Conservation (phyloP, 2,888 invertebrate genomes). For the Lottia scabra region DNA sequence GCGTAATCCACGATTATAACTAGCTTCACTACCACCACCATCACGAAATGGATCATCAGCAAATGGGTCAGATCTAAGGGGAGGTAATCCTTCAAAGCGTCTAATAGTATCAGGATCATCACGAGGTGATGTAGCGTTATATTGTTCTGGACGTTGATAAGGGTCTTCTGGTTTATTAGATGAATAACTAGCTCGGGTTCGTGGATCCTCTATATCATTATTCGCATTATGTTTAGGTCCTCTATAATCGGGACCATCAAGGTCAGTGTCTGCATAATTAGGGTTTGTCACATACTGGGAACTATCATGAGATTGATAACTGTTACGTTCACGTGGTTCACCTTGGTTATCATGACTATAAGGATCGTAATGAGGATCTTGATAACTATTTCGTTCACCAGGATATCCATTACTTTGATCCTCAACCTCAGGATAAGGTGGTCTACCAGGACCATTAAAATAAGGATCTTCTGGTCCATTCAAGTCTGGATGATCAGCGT, state of each 20-base stretch:
- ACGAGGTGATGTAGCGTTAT: slow-evolving; percentile 29
- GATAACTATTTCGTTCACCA: slow-evolving; percentile 32
- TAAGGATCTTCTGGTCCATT: slow-evolving; percentile 24
- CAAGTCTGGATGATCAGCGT: slow-evolving; percentile 7
- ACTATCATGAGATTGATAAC: not conserved
- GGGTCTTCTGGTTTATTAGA: slow-evolving; percentile 15
- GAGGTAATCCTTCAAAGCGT: slow-evolving; percentile 55
- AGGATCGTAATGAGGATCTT: slow-evolving; percentile 29
- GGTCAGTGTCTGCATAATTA: not conserved
- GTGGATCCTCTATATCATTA: not conserved
- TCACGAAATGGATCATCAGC: slow-evolving; percentile 60
- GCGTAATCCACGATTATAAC: slow-evolving; percentile 28
- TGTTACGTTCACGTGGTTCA: slow-evolving; percentile 2
- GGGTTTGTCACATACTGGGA: not conserved
- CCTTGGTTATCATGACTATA: slow-evolving; percentile 17
- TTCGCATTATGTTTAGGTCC: not conserved
- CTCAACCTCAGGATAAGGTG: not conserved
- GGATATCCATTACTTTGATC: slow-evolving; percentile 7
- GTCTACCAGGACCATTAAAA: slow-evolving; percentile 12
- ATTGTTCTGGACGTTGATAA: slow-evolving; percentile 17
- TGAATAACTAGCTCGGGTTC: slow-evolving; percentile 21
- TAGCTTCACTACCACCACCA: slow-evolving; percentile 31
- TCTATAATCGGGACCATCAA: slow-evolving; percentile 16
- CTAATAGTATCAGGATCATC: slow-evolving; percentile 29
- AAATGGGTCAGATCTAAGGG: slow-evolving; percentile 56